Base-by-base conservation (phyloP, 1,140 invertebrate genomes). In the Rhagoletis zephyria region DNA sequence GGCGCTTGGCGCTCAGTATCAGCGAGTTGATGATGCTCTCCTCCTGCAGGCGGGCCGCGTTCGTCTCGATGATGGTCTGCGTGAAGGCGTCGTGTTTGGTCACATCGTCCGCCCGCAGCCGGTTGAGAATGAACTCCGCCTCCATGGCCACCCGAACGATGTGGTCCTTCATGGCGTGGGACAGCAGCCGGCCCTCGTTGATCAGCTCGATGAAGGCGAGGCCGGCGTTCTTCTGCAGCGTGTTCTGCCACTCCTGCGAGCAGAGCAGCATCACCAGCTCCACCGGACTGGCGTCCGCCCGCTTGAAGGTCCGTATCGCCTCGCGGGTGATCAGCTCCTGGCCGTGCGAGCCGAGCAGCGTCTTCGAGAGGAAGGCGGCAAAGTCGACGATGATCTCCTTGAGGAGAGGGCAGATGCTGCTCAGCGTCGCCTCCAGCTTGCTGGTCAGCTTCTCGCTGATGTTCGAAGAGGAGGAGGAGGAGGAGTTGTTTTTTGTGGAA, bases 171-270 rank as follows among this genome's bases (percentile, higher is more conserved):
- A 99, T 99, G 16, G 98, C 98, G 94, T 99, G 99, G 9, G 98
- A 99, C 87, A 99, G 94, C 87, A 99, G 94, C 89, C 98, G 96
- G 89, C 99, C 99, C 94, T 99, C 99, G 93, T 99, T 99, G 89
- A 99, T 99, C 51, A 99, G 95, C 94, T 99, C 99, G 90, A 99
- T 99, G 94, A 99, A 99, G 10, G 99, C 98, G 16, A 99, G 95
- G 0, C 99, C 99, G 6, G 99, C 99, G 94, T 99, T 98, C 94
- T 99, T 99, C 93, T 99, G 99, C 19, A 99, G 93, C 0, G 98
- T 99, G 94, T 99, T 99, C 93, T 99, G 99, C 99, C 99, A 99
- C 94, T 99, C 99, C 94, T 99, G 99, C 0, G 98, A 99, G 93
- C 99, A 99, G 30, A 99, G 94, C 89, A 99, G 94, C 99, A 99